Conservation (phyloP, 2,888 invertebrate genomes). For the Eupithecia dodoneata region DNA sequence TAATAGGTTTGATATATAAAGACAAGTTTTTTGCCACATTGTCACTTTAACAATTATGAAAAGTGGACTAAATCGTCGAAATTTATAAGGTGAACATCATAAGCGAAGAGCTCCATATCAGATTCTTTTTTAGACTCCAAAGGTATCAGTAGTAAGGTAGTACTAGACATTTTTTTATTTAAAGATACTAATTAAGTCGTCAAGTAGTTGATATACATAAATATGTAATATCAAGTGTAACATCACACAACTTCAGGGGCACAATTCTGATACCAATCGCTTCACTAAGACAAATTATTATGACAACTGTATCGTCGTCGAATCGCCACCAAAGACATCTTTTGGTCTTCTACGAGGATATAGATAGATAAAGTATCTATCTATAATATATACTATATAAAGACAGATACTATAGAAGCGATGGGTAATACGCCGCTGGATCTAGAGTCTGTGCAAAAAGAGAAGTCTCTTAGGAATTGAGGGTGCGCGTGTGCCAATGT, state of each 20-base stretch:
- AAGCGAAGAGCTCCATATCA: conserved; percentile 13
- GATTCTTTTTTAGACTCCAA: neutral
- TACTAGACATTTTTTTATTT: neutral
- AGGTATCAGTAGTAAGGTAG: neutral
- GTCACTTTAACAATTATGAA: neutral
- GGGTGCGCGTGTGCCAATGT: no score
- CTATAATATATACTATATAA: no score
- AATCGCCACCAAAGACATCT: no score
- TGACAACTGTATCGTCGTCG: neutral
- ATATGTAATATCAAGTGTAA: neutral
- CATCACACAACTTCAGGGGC: neutral
- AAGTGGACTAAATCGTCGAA: conserved; percentile 32
- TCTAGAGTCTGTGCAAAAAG: no score
- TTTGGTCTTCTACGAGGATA: no score
- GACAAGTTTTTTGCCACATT: neutral
- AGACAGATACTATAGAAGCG: no score
- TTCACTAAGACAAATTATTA: neutral
- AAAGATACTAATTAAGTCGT: neutral
- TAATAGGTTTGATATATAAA: neutral
- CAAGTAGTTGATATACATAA: neutral
- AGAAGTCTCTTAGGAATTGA: no score
- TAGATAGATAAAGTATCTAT: no score
- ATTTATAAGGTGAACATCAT: conserved; percentile 19
- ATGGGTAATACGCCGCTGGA: no score
- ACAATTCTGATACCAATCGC: neutral